A percentile compares a stretch with the other conserved stretches of the same genome.
phyloP scores from a whole-genome alignment of 2,888 invertebrate genomes.

The Lithophane socia region DNA sequence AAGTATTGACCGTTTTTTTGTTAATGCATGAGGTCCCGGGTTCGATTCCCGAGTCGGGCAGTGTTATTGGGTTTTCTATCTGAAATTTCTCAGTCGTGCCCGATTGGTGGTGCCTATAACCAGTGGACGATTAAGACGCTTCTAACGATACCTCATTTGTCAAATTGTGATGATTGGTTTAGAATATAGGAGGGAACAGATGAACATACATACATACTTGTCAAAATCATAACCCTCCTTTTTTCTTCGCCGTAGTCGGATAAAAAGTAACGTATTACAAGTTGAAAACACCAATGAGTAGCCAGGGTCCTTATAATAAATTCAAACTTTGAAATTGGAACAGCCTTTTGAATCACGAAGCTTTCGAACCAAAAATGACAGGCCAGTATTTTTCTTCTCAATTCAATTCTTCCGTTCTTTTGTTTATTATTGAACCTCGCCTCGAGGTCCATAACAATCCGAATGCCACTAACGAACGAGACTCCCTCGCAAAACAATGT shows the following conservation, averaged over 20 bases:
- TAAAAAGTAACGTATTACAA: too few relatives aligned
- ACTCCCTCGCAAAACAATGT: conserved; percentile 40
- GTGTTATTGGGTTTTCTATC: too few relatives aligned
- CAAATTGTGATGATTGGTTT: too few relatives aligned
- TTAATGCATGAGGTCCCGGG: neutral
- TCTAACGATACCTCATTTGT: too few relatives aligned
- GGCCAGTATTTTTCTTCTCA: conserved; percentile 11
- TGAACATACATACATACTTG: too few relatives aligned
- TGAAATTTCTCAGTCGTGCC: too few relatives aligned
- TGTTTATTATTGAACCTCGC: conserved; percentile 34
- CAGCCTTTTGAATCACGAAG: neutral
- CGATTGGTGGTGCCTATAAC: too few relatives aligned
- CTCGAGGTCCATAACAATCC: conserved; percentile 16
- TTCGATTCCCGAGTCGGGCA: too few relatives aligned
- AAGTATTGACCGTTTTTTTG: neutral
- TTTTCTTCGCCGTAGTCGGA: too few relatives aligned
- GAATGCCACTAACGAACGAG: conserved; percentile 44
- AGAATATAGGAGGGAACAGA: too few relatives aligned
- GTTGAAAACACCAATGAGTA: neutral
- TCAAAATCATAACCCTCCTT: too few relatives aligned
- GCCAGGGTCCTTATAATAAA: neutral
- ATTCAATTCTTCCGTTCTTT: conserved; percentile 16
- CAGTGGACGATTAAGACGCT: too few relatives aligned
- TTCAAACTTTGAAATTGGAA: conserved; percentile 7
- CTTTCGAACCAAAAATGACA: conserved; percentile 4